phyloP scores from a whole-genome alignment of 2,888 invertebrate genomes.

The Lycophotia porphyrea region DNA sequence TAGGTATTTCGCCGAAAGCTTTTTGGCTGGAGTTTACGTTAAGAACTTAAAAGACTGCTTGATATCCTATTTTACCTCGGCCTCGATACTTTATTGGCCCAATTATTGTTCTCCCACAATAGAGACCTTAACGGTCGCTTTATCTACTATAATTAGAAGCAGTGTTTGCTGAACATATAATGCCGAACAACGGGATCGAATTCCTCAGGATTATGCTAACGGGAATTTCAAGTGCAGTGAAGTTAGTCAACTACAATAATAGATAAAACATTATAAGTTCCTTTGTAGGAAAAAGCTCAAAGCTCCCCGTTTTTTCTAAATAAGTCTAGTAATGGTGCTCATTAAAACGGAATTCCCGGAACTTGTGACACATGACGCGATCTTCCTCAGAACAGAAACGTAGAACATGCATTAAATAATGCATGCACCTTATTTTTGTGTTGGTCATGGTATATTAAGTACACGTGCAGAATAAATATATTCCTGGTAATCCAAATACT shows the following conservation, averaged over 20 bases:
- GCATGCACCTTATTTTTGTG: neutral
- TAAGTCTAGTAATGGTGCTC: neutral
- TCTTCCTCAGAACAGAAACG: neutral
- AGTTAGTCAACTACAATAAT: neutral
- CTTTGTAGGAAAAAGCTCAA: neutral
- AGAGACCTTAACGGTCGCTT: neutral
- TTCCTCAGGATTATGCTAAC: neutral
- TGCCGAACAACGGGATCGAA: conserved; percentile 9
- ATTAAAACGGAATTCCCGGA: neutral
- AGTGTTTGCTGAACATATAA: neutral
- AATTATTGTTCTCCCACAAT: neutral
- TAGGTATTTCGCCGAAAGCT: neutral
- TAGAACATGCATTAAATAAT: neutral
- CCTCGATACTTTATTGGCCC: too few relatives aligned
- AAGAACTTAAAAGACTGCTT: neutral
- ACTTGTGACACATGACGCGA: neutral
- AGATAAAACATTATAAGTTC: too few relatives aligned
- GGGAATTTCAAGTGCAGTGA: neutral
- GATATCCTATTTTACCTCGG: neutral
- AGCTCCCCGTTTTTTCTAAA: neutral
- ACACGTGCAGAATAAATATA: neutral
- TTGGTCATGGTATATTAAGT: neutral
- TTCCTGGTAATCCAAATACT: neutral
- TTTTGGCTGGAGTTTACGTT: neutral
- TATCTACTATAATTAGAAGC: neutral